Evolutionary conservation across 2,113 vertebrate genomes (phyloP), one percentile per base, ranked within the genome.

Genomic region (Colius striatus): DNA sequence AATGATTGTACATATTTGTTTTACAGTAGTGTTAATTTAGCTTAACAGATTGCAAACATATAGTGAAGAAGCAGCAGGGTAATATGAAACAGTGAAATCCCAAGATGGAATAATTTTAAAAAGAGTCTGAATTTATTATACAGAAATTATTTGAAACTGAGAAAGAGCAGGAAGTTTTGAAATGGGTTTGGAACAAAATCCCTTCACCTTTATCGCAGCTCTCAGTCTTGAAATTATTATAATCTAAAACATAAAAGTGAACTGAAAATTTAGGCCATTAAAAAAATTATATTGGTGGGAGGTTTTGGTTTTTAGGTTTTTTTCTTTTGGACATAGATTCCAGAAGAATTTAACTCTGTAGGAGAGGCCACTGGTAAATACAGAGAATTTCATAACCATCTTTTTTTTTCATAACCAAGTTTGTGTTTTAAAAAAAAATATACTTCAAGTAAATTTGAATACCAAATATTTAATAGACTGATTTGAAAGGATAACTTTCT

Each of bases 141-240:
- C 27, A 41, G 43, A 70, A 14, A 5, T 41, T 66, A 10, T 26
- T 47, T 72, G 19, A 78, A 84, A 53, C 9, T n/a, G 17, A 67
- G 36, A 73, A 76, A 58, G 16, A 41, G 7, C 2, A 58, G 21
- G 10, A 80, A 57, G 26, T 74, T 82, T 23, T 54, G 10, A 63
- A 41, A 55, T 16, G 5, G 7, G 3, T 67, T 74, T 6, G 3
- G 30, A 67, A 77, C 3, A 82, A 68, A 93, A 72, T n/a, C 14
- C 3, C 3, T 82, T 54, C 21, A 43, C 10, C 6, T 2, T 1
- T 29, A 66, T 54, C 8, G 15, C 14, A 60, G 38, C 61, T 6
- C 11, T 47, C 0, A 1, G 73, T 65, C 16, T 74, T 5, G 2
- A 80, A 57, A 72, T 38, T 0, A 57, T 29, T 55, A n/a, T n/a